Percentiles rank a stretch among this genome's conserved stretches.
Conservation (phyloP, 2,113 vertebrate genomes). For the Sula dactylatra region DNA sequence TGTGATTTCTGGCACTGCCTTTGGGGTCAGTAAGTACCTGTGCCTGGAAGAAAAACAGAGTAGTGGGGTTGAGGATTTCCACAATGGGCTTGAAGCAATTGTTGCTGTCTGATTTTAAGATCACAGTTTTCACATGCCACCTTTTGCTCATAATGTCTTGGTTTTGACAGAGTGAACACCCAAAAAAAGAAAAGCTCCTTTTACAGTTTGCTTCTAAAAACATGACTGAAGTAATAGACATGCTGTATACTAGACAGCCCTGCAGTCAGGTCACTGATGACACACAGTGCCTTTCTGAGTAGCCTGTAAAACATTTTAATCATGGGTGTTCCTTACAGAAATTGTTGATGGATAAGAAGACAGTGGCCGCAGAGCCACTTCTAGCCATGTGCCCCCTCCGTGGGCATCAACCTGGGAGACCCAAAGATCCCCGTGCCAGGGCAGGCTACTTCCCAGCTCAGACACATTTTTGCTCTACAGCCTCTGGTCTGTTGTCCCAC, state of each 20-base stretch:
- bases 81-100: background rate
- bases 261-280: background rate
- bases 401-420: background rate
- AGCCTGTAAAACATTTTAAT: background rate
- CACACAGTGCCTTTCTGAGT: background rate
- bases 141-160: background rate
- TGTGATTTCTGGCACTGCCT: background rate
- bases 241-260: background rate
- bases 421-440: accelerated
- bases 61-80: background rate
- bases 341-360: background rate
- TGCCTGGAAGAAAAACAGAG: background rate
- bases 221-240: background rate
- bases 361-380: background rate
- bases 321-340: background rate
- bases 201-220: background rate
- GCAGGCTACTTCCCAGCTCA: background rate
- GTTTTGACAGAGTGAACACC: background rate
- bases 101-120: background rate
- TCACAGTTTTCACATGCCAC: background rate
- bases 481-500: background rate
- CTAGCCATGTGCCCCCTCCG: accelerated
- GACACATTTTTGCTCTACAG: background rate
- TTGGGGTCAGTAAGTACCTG: background rate
- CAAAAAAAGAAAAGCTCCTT: background rate